Evolutionary conservation across 2,113 vertebrate species (phyloP), one percentile per base, ranked within the genome.

Genomic region (Hippoglossus stenolepis): DNA sequence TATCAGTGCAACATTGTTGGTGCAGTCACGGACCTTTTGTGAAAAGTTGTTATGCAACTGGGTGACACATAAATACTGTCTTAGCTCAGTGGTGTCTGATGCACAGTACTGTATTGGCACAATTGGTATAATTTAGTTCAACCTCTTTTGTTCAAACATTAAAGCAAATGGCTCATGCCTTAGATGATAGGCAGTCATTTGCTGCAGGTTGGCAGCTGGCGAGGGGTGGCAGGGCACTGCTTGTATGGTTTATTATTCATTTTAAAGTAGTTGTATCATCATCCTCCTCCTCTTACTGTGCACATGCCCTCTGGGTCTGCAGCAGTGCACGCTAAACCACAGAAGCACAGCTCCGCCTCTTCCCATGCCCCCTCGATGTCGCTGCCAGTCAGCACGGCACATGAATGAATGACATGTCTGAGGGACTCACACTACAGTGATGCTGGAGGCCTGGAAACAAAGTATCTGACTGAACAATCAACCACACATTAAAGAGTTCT

Each of bases 211-310:
- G 35, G 9, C 35, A 38, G 35, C 35, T 38, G 35, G 35, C 8
- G 9, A 2, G 35, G 35, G 35, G 23, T 24, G 2, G 23, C 10
- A 0, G 53, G 68, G 54, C 53, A 14, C 23, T 63, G n/a, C 69
- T 72, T 74, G 72, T 86, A 53, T 6, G 13, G 23, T 15, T 15
- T 64, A 75, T 84, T 75, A 87, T 84, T 86, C 8, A 90, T 69
- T 54, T 47, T 40, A 62, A 74, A 79, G 66, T 62, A 75, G 58
- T 76, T 77, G n/a, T n/a, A 53, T 43, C 5, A 8, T 57, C 53
- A 10, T 18, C 57, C 26, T 75, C 28, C 47, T 65, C 51, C 63
- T 49, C 15, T 2, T 10, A 38, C 43, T 40, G 53, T 38, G 60
- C 38, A 53, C 4, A 13, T 58, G 73, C 58, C 66, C 43, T 72